A percentile compares a stretch with the other conserved stretches of the same genome.
Conservation (phyloP, 2,113 vertebrate species). For the Ornithorhynchus anatinus region DNA sequence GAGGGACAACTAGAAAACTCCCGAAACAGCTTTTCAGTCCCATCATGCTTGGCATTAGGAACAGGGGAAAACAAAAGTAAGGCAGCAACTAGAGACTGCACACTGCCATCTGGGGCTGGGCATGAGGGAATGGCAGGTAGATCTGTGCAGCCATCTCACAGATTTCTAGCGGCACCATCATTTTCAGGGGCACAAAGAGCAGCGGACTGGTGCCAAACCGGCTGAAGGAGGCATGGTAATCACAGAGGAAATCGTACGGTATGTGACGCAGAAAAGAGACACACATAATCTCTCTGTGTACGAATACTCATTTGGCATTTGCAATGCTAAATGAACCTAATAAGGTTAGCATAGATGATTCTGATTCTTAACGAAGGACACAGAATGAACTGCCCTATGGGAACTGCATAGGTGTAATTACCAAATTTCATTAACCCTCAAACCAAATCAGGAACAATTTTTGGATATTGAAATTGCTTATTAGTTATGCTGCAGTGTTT, state of each 20-base stretch:
- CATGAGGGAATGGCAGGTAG: neutral
- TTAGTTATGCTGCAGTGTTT: no score
- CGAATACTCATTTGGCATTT: neutral
- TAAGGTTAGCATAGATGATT: neutral
- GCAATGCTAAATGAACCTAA: neutral
- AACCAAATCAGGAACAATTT: no score
- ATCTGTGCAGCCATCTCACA: neutral
- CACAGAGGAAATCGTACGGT: neutral
- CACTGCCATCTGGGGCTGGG: neutral
- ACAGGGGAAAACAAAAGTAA: slow-evolving; percentile 4
- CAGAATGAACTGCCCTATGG: no score
- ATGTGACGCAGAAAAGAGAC: neutral
- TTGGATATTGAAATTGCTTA: no score
- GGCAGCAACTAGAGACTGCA: neutral
- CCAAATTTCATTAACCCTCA: no score
- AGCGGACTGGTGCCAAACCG: neutral
- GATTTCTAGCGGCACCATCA: neutral
- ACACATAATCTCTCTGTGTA: neutral
- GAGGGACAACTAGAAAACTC: neutral
- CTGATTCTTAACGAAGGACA: neutral
- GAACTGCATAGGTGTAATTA: no score
- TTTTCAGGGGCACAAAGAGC: neutral
- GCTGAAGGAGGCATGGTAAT: neutral
- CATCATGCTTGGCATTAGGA: neutral
- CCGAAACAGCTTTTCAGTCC: neutral